Evolutionary conservation across 2,113 vertebrate genomes (phyloP).

Genomic region (Collichthys lucidus): DNA sequence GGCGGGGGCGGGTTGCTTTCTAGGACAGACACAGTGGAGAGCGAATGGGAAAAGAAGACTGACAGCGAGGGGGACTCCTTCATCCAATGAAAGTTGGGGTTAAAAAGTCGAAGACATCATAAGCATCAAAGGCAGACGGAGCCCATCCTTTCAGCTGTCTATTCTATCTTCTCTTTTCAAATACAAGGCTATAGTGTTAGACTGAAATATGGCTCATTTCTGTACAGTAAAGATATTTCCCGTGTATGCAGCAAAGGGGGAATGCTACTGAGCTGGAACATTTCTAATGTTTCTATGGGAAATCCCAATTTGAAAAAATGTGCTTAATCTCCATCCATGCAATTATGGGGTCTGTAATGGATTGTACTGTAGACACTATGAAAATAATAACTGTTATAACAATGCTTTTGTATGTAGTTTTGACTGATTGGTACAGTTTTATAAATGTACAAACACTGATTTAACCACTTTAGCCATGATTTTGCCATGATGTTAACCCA

Average conservation of each 20-base stretch:
- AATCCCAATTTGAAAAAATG: slow-evolving; percentile 62
- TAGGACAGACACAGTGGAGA: slow-evolving; percentile 38
- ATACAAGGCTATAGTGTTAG: slow-evolving; percentile 44
- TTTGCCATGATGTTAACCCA: slow-evolving; percentile 26
- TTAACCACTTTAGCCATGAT: slow-evolving; percentile 40
- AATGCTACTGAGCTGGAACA: neutral
- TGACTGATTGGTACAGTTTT: slow-evolving; percentile 38
- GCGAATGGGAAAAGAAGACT: slow-evolving; percentile 52
- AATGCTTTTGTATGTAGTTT: slow-evolving; percentile 5
- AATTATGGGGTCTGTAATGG: slow-evolving; percentile 23
- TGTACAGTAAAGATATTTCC: slow-evolving; percentile 39
- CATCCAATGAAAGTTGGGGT: slow-evolving; percentile 70
- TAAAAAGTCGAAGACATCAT: slow-evolving; percentile 76
- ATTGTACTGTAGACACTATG: neutral
- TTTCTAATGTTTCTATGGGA: slow-evolving; percentile 26
- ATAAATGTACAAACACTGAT: slow-evolving; percentile 25
- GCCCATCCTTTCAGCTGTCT: slow-evolving; percentile 64
- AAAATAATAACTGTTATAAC: slow-evolving; percentile 37
- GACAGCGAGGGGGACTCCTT: slow-evolving; percentile 21
- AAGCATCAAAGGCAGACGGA: slow-evolving; percentile 70
- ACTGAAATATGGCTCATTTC: slow-evolving; percentile 61
- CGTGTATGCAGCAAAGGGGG: slow-evolving; percentile 24
- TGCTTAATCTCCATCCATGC: slow-evolving; percentile 55
- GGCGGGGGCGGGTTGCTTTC: neutral
- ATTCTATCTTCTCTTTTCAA: slow-evolving; percentile 52